phyloP scores from a whole-genome alignment of 2,888 invertebrate genomes.

The Amiota minor region DNA sequence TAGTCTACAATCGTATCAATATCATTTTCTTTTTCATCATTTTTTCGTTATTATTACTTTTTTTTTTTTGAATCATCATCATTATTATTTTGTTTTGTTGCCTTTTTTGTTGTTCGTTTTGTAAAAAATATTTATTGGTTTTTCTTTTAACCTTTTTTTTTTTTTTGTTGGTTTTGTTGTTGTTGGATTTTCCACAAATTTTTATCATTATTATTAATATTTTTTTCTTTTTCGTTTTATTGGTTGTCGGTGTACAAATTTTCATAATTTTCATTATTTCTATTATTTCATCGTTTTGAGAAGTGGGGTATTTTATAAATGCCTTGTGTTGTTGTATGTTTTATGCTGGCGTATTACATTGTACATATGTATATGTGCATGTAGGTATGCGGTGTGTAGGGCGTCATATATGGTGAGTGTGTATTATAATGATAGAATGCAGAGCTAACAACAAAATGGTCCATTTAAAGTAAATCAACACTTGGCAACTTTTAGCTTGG shows the following conservation, averaged over 20 bases:
- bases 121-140: conserved; percentile 20
- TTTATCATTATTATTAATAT: conserved; percentile 26
- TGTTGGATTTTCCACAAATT: conserved; percentile 12
- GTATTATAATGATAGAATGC: conserved; percentile 20
- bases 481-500: no score
- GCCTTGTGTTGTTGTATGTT: no score
- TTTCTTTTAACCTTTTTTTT: conserved; percentile 27
- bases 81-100: conserved; percentile 41
- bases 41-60: conserved; percentile 34
- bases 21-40: conserved; percentile 48
- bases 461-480: conserved; percentile 15
- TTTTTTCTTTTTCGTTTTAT: conserved; percentile 46
- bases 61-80: conserved; percentile 40
- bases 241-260: conserved; percentile 31
- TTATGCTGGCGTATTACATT: no score
- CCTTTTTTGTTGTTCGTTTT: conserved; percentile 31
- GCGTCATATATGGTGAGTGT: background rate
- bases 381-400: no score
- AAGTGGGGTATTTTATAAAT: no score
- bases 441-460: conserved; percentile 20
- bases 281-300: conserved; percentile 30
- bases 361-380: no score
- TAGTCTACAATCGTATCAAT: conserved; percentile 70
- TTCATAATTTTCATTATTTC: conserved; percentile 43
- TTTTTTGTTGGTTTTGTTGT: conserved; percentile 17